Percentiles rank a stretch among this genome's conserved stretches.
Evolutionary conservation across 92 coral and sea anemone species (phyloP).

Genomic region (Parazoanthus swiftii): DNA sequence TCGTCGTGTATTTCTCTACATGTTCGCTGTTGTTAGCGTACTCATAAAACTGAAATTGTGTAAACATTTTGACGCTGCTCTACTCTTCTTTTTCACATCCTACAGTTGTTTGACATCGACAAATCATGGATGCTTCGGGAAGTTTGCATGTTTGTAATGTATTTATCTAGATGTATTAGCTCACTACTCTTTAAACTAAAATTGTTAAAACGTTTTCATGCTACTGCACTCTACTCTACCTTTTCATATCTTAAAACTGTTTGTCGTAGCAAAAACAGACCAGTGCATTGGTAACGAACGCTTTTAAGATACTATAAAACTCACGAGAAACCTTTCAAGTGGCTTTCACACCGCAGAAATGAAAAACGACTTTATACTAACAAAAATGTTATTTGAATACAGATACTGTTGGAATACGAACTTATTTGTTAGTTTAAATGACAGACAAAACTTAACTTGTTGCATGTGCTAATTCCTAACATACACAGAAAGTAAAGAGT

Average conservation of each 20-base stretch:
- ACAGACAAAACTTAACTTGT: too few relatives aligned
- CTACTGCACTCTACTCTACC: too few relatives aligned
- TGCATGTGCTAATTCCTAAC: background rate
- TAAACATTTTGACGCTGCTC: too few relatives aligned
- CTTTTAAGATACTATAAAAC: background rate
- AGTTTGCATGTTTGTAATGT: background rate
- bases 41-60: background rate
- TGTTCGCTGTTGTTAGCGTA: background rate
- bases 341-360: conserved; percentile 19
- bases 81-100: too few relatives aligned
- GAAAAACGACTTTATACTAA: background rate
- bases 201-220: background rate
- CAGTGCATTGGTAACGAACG: background rate
- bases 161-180: background rate
- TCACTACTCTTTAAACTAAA: too few relatives aligned
- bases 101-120: too few relatives aligned
- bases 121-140: too few relatives aligned
- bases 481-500: too few relatives aligned
- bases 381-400: too few relatives aligned
- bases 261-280: too few relatives aligned
- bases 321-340: background rate
- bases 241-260: too few relatives aligned
- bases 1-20: background rate
- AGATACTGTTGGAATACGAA: too few relatives aligned
- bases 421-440: background rate